A percentile compares a stretch with the other conserved stretches of the same genome.
Conservation (phyloP, 2,113 vertebrate genomes). For the Hippolais icterina region DNA sequence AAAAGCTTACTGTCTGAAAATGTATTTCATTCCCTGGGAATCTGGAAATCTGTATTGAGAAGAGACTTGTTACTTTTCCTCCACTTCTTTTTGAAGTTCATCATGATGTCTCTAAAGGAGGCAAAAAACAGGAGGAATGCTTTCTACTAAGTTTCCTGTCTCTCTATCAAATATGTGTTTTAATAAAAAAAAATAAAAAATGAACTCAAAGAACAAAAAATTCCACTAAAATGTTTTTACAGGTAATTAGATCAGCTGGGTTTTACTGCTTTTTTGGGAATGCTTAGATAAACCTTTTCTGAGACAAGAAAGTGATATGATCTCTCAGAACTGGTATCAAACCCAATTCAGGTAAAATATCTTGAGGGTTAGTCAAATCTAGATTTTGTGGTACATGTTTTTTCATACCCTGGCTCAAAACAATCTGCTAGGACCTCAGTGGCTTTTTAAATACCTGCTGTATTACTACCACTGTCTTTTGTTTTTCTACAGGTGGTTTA, state of each 20-base stretch:
- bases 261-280: background rate
- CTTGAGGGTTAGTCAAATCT: background rate
- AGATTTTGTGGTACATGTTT: background rate
- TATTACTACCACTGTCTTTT: background rate
- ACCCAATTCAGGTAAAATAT: background rate
- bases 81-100: background rate
- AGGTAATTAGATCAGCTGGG: background rate
- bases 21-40: background rate
- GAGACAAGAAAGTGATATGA: background rate
- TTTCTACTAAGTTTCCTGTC: background rate
- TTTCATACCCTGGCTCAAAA: background rate
- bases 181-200: background rate
- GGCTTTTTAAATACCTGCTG: background rate
- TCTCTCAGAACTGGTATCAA: background rate
- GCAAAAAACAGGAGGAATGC: background rate
- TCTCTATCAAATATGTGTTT: background rate
- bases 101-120: background rate
- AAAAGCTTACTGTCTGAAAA: background rate
- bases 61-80: background rate
- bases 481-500: slow-evolving; percentile 82
- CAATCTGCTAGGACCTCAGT: background rate
- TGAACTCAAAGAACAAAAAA: background rate
- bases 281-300: background rate
- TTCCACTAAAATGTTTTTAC: background rate
- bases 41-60: background rate